phyloP scores from a whole-genome alignment of 2,888 invertebrate species.

The Apamea sordens region DNA sequence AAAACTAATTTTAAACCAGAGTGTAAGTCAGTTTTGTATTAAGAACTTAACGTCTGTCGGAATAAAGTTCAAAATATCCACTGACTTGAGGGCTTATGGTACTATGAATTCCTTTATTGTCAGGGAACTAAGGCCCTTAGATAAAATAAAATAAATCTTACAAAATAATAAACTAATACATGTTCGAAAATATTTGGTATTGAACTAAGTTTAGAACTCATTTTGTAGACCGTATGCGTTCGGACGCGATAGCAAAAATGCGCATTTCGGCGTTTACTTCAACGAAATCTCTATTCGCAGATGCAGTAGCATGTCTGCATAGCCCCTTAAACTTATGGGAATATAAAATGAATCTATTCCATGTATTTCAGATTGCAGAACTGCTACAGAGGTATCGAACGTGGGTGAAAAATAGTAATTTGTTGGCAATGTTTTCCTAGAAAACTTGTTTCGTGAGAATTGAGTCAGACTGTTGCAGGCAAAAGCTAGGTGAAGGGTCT shows the following conservation, averaged over 20 bases:
- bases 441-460: slow-evolving; percentile 24
- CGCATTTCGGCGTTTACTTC: neutral
- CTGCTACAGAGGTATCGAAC: slow-evolving; percentile 6
- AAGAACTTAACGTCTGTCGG: neutral
- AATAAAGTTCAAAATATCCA: neutral
- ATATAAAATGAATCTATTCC: slow-evolving; percentile 39
- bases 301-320: neutral
- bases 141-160: too few relatives aligned
- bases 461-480: slow-evolving; percentile 29
- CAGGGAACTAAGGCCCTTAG: neutral
- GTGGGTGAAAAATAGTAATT: slow-evolving; percentile 22
- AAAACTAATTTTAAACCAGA: neutral
- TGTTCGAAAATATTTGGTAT: too few relatives aligned
- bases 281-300: neutral
- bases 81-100: neutral
- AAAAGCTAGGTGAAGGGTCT: too few relatives aligned
- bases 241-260: neutral
- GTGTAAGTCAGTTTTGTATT: neutral
- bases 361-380: slow-evolving; percentile 31
- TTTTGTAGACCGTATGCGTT: neutral
- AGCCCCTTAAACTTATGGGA: slow-evolving; percentile 24
- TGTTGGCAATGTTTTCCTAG: slow-evolving; percentile 17
- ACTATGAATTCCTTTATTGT: neutral
- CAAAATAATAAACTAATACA: too few relatives aligned
- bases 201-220: too few relatives aligned